Base-by-base conservation (phyloP, 2,797 vertebrate species). In the Agapornis canus region DNA sequence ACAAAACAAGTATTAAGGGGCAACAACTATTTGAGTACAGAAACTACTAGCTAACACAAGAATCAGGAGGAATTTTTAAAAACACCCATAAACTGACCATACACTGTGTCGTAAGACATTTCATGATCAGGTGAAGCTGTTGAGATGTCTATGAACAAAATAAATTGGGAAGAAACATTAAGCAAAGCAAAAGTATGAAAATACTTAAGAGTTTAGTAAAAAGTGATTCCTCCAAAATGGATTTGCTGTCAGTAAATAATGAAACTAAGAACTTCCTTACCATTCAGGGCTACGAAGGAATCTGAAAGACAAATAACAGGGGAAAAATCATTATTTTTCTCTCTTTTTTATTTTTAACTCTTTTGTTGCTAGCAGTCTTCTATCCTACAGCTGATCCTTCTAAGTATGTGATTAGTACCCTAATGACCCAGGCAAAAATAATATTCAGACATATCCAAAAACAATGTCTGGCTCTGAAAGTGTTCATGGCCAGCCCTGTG, bases 231-330 rank as follows among this genome's bases (percentile, higher is more conserved):
- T 97, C 89, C 89, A 93, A 97, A 97, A 96, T 66, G 86, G 92
- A 97, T 97, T 97, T 93, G 93, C 94, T 80, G 87, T 94, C 97
- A 97, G 96, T 96, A 97, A 98, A 98, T 96, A 97, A 97, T 71
- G 75, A 97, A 92, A 97, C 86, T 96, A 96, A 83, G 83, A 92
- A 95, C 86, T 94, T 98, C 98, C 99, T 99, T 99, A 99, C 99
- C 99, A 97, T 99, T 99, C 97, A 99, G 98, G 39, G 99, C 99
- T 99, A 99, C 99, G 96, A 99, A 99, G 96, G 99, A 99, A 98
- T 99, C 99, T 99, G 98, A 97, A 98, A 98, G 96, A 98, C 97
- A 98, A 97, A 98, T 98, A 96, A 96, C 90, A 94, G 68, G 77
- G 86, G 83, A 96, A 96, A 95, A 96, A 90, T 45, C 13, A 96